Percentiles rank a stretch among this genome's conserved stretches.
phyloP scores from a whole-genome alignment of 2,888 invertebrate genomes.

The Drosophila colorata region DNA sequence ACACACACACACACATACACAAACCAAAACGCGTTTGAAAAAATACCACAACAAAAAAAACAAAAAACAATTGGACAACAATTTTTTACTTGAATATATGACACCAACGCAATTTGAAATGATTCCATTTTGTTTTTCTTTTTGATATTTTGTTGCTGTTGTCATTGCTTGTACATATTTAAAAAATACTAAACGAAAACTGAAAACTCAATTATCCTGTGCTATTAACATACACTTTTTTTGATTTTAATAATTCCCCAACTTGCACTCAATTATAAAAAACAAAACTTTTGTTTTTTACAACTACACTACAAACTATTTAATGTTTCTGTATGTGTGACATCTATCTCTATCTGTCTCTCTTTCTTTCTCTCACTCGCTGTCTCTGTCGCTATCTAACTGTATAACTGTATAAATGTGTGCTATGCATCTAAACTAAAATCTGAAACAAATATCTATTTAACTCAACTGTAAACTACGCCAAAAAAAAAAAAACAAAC shows the following conservation, averaged over 20 bases:
- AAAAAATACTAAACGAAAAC: slow-evolving; percentile 10
- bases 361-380: slow-evolving; percentile 71
- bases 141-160: slow-evolving; percentile 18
- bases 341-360: slow-evolving; percentile 66
- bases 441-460: slow-evolving; percentile 34
- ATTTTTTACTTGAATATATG: slow-evolving; percentile 15
- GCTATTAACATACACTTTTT: slow-evolving; percentile 13
- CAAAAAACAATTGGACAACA: slow-evolving; percentile 47
- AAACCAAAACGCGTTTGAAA: slow-evolving; percentile 67
- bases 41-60: slow-evolving; percentile 65
- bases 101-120: slow-evolving; percentile 31
- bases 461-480: slow-evolving; percentile 49
- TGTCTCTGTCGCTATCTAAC: slow-evolving; percentile 70
- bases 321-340: slow-evolving; percentile 72
- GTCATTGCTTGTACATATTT: slow-evolving; percentile 39
- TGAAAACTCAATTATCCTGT: slow-evolving; percentile 28
- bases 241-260: slow-evolving; percentile 4
- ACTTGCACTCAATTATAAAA: slow-evolving; percentile 29
- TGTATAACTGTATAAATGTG: slow-evolving; percentile 73
- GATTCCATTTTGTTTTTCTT: slow-evolving; percentile 6
- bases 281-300: slow-evolving; percentile 28
- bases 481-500: slow-evolving; percentile 35
- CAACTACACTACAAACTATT: slow-evolving; percentile 39
- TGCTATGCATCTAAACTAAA: slow-evolving; percentile 63
- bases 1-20: slow-evolving; percentile 9